Evolutionary conservation across 35 echinoderm and acorn worm genomes (phyloP), one percentile per base, ranked within the genome.

Genomic region (Ptychodera flava): DNA sequence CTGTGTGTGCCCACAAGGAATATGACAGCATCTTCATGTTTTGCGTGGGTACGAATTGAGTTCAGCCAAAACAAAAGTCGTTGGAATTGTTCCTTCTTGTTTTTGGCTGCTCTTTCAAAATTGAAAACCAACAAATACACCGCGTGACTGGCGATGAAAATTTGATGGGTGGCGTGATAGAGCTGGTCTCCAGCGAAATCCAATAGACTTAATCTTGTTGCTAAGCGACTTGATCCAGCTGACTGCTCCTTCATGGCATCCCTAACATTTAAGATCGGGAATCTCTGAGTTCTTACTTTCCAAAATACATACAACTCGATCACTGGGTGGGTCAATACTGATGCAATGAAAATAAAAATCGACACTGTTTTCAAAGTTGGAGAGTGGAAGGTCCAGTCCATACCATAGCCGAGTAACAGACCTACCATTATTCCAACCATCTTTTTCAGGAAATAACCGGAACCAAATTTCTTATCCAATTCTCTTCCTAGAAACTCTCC

Each of bases 1-100:
- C 78, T 87, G 29, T 79, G 64, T 15, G 86, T 87, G 31, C 86
- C 86, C 32, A 87, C 86, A 87, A 87, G 76, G n/a, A 87, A 78
- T 34, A 87, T 33, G 1, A 78, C 86, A 87, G 32, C 76, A 29
- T 87, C 86, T 78, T 76, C 32, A 27, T 78, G 64, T 28, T 78
- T 28, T 34, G 75, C 86, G 29, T 87, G 86, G 0, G 36, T 78
- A 87, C 29, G 34, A 33, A 87, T 77, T 32, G 86, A 87, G n/a
- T 87, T 33, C 28, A 87, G 30, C 86, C 86, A 87, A 33, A 87
- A 87, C 31, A 78, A 31, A 32, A 87, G 52, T 37, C 78, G 76
- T 33, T 87, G 64, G 6, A 87, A 22, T 79, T 87, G 86, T 79
- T n/a, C 30, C 0, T 79, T 36, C 27, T 78, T 34, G 77, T 87